A percentile compares a stretch with the other conserved stretches of the same genome.
phyloP scores from a whole-genome alignment of 1,140 invertebrate genomes.

The Cotesia typhae region DNA sequence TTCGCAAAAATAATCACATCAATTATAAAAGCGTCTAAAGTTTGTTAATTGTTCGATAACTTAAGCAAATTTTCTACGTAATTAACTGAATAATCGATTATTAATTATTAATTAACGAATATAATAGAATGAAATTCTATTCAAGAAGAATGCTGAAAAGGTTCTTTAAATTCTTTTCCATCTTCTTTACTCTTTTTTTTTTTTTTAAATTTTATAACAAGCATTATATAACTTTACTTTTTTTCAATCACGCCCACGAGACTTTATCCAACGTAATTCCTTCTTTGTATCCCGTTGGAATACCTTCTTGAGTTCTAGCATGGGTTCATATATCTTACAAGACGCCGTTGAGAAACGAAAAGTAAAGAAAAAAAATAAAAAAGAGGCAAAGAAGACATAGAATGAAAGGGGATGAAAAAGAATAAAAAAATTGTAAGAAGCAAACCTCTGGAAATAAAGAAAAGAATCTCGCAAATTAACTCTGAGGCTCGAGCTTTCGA shows the following conservation, averaged over 20 bases:
- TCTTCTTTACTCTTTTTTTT: not conserved
- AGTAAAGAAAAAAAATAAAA: not conserved
- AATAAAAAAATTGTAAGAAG: slow-evolving; percentile 3
- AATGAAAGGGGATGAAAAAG: slow-evolving; percentile 8
- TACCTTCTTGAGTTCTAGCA: slow-evolving; percentile 9
- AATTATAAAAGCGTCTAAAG: too few relatives aligned
- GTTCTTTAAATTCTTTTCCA: too few relatives aligned
- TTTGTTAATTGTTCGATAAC: too few relatives aligned
- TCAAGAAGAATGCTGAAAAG: too few relatives aligned
- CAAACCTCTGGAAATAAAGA: slow-evolving; percentile 22
- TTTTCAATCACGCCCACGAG: slow-evolving; percentile 52
- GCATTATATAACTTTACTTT: slow-evolving; percentile 45
- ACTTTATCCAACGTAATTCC: slow-evolving; percentile 49
- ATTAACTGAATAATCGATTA: too few relatives aligned
- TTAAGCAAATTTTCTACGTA: too few relatives aligned
- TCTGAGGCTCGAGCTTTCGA: slow-evolving; percentile 33
- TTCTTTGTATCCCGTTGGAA: slow-evolving; percentile 46
- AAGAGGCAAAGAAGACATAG: slow-evolving; percentile 11
- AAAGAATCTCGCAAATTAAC: slow-evolving; percentile 56
- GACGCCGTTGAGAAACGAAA: slow-evolving; percentile 22
- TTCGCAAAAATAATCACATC: too few relatives aligned
- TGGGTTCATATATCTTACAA: slow-evolving; percentile 51
- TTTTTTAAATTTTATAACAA: not conserved
- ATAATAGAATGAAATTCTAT: too few relatives aligned
- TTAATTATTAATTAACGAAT: too few relatives aligned